These are phyloP conservation scores for Passer montanus DNA, from an alignment of 2,113 vertebrate species.

Conservation along the genomic window DNA sequence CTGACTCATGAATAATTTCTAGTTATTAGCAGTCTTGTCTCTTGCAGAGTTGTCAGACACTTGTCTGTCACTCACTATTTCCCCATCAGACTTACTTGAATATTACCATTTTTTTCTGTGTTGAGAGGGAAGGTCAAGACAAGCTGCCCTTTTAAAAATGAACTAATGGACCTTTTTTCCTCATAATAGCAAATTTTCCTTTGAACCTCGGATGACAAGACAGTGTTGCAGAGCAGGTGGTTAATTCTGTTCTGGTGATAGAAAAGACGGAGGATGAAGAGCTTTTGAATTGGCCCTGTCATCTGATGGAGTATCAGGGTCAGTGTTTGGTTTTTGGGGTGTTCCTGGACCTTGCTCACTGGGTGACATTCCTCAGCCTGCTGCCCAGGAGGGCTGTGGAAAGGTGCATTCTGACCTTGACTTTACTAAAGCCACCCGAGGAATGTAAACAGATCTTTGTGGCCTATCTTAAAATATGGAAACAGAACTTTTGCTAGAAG, in stretches of 20 bases:
- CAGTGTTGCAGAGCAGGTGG: background rate
- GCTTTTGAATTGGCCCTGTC: background rate
- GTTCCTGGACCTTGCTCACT: background rate
- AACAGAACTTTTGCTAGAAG: background rate
- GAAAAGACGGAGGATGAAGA: background rate
- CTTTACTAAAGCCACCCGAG: background rate
- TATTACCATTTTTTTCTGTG: background rate
- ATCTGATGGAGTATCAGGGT: background rate
- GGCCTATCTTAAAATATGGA: background rate
- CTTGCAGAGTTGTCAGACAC: background rate
- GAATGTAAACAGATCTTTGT: slow-evolving; percentile 18
- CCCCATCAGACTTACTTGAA: background rate
- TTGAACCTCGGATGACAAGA: background rate
- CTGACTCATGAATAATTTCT: background rate
- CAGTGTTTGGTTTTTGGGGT: background rate
- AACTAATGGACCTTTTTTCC: background rate
- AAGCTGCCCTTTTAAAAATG: background rate
- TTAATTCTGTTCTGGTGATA: background rate
- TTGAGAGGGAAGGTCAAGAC: background rate
- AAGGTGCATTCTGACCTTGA: background rate
- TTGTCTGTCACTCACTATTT: background rate
- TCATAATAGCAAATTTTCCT: background rate
- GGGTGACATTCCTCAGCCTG: background rate
- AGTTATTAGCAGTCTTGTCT: background rate
- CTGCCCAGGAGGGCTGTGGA: background rate